Base-by-base conservation (phyloP, 2,888 invertebrate species). In the Diarsia brunnea region DNA sequence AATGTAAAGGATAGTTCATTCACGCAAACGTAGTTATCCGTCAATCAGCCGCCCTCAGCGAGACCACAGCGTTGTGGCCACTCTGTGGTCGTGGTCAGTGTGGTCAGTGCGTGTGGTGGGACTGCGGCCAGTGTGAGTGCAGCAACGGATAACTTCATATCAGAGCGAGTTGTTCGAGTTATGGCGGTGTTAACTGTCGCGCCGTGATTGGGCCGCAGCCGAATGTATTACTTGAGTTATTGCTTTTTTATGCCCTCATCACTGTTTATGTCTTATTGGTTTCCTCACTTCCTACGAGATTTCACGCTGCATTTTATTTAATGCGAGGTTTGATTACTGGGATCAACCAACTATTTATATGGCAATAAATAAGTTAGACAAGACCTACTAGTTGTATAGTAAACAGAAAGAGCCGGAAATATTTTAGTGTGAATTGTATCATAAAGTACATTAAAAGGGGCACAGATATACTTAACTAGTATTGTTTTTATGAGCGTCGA, bases 171-270 rank as follows among this genome's bases (percentile, higher is more conserved):
- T 87, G 88, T 88, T 87, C 78, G 84, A 87, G 88, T 89, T 87
- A 89, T 72, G 64, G 76, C 87, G 80, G 86, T 88, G 90, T 89
- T 89, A 88, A 88, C 87, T 87, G 84, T 89, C 87, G 80, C 79
- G 83, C 69, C 81, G 66, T 86, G 87, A 89, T 88, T 88, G 89
- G 87, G 77, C 80, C 81, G 72, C 85, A 45, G 64, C 84, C 76
- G 81, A 75, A 74, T 55, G 53, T 82, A 79, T 80, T 67, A 69
- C 73, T 73, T 79, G 84, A 83, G 77, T 87, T 84, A 85, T 80
- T 80, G 83, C 68, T 69, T 31, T 47, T 73, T 79, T 73, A 77
- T 60, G 68, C 58, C 65, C 65, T 76, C 79, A 67, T 73, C 75
- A 79, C 67, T 72, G 60, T 73, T 76, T 65, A 78, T 72, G 45